These are phyloP conservation scores for Protaetia brevitarsis DNA, from an alignment of 1,140 invertebrate genomes.

Conservation along the genomic window DNA sequence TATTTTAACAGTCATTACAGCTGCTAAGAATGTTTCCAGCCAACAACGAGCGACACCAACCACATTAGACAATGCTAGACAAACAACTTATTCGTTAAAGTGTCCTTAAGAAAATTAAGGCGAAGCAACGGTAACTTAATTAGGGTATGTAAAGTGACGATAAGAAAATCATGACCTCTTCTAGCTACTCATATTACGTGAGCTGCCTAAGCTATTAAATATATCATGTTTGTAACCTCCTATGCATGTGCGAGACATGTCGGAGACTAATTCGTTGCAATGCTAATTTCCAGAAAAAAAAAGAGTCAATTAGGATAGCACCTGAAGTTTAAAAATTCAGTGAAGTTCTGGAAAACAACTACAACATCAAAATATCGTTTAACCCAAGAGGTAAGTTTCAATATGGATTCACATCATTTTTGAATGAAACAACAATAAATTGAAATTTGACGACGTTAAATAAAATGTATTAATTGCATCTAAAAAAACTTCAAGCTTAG, in stretches of 20 bases:
- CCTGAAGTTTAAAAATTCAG: not conserved
- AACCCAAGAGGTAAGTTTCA: too few species aligned
- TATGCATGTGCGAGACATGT: not conserved
- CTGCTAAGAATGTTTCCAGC: not conserved
- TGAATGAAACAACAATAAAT: too few species aligned
- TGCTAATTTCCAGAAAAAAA: not conserved
- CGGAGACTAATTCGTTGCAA: not conserved
- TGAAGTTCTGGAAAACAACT: not conserved
- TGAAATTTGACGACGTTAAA: too few species aligned
- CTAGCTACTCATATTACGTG: not conserved
- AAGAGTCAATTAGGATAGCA: not conserved
- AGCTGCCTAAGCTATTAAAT: not conserved
- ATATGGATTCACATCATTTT: too few species aligned
- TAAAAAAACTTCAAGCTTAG: too few species aligned
- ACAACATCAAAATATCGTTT: too few species aligned
- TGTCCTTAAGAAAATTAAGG: not conserved
- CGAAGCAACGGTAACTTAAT: not conserved
- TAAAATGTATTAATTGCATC: too few species aligned
- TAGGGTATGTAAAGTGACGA: not conserved
- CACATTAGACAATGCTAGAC: not conserved
- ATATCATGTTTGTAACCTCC: not conserved
- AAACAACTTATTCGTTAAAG: not conserved
- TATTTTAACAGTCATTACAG: not conserved
- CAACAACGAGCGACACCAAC: not conserved
- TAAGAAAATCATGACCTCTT: constrained; percentile 12